Base-by-base conservation (phyloP, 2,113 vertebrate genomes). In the Empidonax alnorum region DNA sequence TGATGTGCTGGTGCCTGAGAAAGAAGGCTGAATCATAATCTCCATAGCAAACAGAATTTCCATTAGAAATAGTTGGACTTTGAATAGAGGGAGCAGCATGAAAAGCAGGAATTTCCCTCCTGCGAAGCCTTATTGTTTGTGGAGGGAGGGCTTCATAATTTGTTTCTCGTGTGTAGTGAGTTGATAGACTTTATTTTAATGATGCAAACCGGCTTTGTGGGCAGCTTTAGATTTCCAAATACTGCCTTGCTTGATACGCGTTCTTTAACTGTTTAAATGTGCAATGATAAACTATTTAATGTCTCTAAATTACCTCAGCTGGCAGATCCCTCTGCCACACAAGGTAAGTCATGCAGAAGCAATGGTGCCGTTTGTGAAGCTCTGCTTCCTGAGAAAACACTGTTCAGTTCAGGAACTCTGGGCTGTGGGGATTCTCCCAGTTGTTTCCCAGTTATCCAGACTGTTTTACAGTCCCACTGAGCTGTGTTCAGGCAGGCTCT, bases 291-390 rank as follows among this genome's bases (percentile, higher is more conserved):
- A 90, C 47, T 75, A 41, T 61, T 94, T 86, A n/a, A 63, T 0
- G 44, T 75, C 41, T 88, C 80, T 52, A 44, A 77, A 86, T 93
- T 84, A 67, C 65, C 92, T 61, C 74, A 89, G 59, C 85, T 56
- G 12, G 24, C 92, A 65, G 61, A 81, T 76, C 37, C 23, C 72
- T 72, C 65, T 86, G 88, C 65, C 94, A 14, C 59, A 75, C 88
- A 88, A 96, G 96, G 94, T 95, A 96, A 97, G 96, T 96, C 96
- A 90, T 92, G 96, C 96, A 93, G 96, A 94, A 96, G 92, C 83
- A 89, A 89, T 67, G 33, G 88, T 35, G n/a, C 65, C 27, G 6
- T 90, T 94, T 88, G 82, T 92, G 69, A 89, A 89, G 88, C 56
- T 63, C 88, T 89, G 61, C 59, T 95, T 93, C 88, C 61, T 87